Conservation (phyloP, 2,888 invertebrate species). For the Cerastis rubricosa region DNA sequence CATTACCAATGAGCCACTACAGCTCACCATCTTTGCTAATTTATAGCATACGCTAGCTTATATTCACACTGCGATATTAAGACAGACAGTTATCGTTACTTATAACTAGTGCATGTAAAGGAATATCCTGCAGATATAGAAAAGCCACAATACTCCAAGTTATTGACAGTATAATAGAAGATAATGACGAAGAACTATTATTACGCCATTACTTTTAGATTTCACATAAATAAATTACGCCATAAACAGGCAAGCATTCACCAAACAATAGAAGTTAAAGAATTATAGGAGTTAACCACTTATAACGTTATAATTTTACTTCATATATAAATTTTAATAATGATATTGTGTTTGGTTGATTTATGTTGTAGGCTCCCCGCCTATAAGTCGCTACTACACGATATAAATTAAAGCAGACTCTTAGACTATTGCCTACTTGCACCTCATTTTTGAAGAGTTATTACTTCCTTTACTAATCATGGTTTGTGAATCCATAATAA, state of each 20-base stretch:
- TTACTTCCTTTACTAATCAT: conserved; percentile 35
- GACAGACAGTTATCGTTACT: neutral
- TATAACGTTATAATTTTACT: conserved; percentile 40
- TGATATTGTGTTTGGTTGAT: conserved; percentile 43
- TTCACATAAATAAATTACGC: conserved; percentile 30
- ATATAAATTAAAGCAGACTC: conserved; percentile 49
- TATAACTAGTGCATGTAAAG: neutral
- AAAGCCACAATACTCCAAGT: neutral
- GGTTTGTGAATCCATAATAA: neutral
- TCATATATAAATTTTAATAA: conserved; percentile 57
- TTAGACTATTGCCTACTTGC: conserved; percentile 37
- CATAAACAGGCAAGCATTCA: conserved; percentile 3
- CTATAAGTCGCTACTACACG: conserved; percentile 47
- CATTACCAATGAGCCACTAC: neutral
- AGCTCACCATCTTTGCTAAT: neutral
- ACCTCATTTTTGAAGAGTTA: conserved; percentile 48
- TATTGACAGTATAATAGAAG: conserved; percentile 35
- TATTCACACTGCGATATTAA: neutral
- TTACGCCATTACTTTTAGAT: neutral
- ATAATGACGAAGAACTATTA: conserved; percentile 15
- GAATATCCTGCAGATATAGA: neutral
- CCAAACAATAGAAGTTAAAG: conserved; percentile 20
- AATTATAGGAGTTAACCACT: conserved; percentile 1
- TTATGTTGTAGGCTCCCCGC: conserved; percentile 47
- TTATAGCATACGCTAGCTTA: neutral